phyloP scores from a whole-genome alignment of 2,797 vertebrate species.

The Phaenicophaeus curvirostris region DNA sequence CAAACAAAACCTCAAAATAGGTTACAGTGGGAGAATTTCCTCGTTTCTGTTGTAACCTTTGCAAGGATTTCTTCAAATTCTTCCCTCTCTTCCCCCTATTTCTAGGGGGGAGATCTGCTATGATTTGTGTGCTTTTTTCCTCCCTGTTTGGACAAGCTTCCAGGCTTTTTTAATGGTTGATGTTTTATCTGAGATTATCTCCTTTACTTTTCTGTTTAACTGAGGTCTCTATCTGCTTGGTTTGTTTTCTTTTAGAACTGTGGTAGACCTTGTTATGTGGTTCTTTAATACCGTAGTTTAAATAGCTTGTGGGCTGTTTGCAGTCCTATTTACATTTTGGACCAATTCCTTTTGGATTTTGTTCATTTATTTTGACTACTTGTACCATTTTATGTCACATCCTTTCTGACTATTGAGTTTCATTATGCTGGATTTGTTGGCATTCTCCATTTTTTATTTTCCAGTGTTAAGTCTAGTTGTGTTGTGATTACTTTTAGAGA shows the following conservation, averaged over 20 bases:
- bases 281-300: not conserved
- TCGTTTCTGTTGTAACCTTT: not conserved
- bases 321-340: not conserved
- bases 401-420: not conserved
- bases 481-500: not conserved
- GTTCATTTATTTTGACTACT: not conserved
- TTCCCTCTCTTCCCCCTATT: not conserved
- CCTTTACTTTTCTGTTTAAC: too few relatives aligned
- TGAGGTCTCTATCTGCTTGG: too few relatives aligned
- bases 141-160: not conserved
- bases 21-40: not conserved
- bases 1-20: accelerated
- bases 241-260: not conserved
- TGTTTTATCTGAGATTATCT: not conserved
- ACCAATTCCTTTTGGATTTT: not conserved
- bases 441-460: not conserved
- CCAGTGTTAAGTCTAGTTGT: not conserved
- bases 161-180: not conserved
- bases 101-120: not conserved
- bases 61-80: not conserved
- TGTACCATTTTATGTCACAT: not conserved
- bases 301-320: not conserved
- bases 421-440: too few relatives aligned
- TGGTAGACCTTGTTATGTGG: not conserved
- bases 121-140: not conserved